Percentiles rank a stretch among this genome's conserved stretches.
Conservation (phyloP, 2,888 invertebrate species). For the Hermaeophaga mercurialis region DNA sequence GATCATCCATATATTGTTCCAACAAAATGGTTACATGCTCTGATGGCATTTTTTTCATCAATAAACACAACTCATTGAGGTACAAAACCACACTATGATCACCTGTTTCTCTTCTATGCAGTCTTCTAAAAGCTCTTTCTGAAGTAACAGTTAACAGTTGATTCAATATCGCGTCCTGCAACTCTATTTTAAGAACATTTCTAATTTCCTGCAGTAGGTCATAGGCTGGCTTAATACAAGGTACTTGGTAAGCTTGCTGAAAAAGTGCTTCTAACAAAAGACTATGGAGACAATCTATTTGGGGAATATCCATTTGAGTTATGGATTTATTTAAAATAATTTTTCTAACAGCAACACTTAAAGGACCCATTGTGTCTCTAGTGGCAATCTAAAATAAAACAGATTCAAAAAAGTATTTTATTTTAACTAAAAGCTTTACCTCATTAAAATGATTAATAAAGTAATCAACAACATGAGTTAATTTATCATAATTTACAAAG, state of each 20-base stretch:
- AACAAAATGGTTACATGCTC: slow-evolving; percentile 32
- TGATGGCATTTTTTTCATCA: slow-evolving; percentile 34
- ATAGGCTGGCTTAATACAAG: slow-evolving; percentile 36
- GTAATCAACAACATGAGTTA: slow-evolving; percentile 31
- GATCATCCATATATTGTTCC: slow-evolving; percentile 35
- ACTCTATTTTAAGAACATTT: slow-evolving; percentile 31
- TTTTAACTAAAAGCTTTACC: slow-evolving; percentile 28
- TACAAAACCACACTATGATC: slow-evolving; percentile 39
- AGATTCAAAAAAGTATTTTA: background rate
- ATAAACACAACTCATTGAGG: slow-evolving; percentile 40
- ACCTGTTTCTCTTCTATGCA: slow-evolving; percentile 25
- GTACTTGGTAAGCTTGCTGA: slow-evolving; percentile 34
- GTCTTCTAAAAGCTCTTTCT: slow-evolving; percentile 36
- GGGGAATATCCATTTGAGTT: slow-evolving; percentile 26
- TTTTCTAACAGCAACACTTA: slow-evolving; percentile 34
- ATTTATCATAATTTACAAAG: slow-evolving; percentile 36
- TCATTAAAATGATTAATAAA: slow-evolving; percentile 35
- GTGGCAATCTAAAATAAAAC: slow-evolving; percentile 27
- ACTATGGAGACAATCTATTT: slow-evolving; percentile 35
- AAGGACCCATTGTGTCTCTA: slow-evolving; percentile 28
- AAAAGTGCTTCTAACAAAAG: slow-evolving; percentile 36
- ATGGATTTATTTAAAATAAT: slow-evolving; percentile 35
- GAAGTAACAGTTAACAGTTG: slow-evolving; percentile 34
- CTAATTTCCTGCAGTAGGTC: slow-evolving; percentile 36
- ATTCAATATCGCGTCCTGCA: slow-evolving; percentile 29